These are phyloP conservation scores for Tethya wilhelma DNA, from an alignment of 37 sponge, comb jelly and placozoan species.

Conservation along the genomic window DNA sequence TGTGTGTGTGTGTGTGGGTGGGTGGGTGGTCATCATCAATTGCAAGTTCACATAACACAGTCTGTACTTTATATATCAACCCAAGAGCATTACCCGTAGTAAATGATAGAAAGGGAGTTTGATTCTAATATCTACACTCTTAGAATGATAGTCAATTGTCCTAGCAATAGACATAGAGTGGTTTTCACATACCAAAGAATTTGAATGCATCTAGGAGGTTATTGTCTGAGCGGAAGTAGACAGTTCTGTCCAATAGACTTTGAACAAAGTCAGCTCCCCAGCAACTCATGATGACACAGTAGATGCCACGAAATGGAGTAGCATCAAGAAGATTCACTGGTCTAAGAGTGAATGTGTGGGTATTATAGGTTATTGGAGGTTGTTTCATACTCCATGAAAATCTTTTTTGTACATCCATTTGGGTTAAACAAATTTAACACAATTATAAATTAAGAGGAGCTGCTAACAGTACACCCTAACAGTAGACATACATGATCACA, in stretches of 20 bases:
- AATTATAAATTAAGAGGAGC: not conserved
- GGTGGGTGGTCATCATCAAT: not conserved
- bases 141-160: not conserved
- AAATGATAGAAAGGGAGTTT: too few species aligned
- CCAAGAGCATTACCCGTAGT: too few species aligned
- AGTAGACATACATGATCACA: not conserved
- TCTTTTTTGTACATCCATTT: too few species aligned
- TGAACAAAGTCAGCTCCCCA: constrained; percentile 49
- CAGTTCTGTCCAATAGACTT: constrained; percentile 3
- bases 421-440: not conserved
- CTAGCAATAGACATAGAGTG: not conserved
- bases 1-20: too few species aligned
- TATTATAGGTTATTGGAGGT: not conserved
- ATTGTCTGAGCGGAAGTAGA: constrained; percentile 25
- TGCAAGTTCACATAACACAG: not conserved
- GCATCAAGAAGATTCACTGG: constrained; percentile 32
- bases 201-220: constrained; percentile 16
- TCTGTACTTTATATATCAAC: too few species aligned
- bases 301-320: constrained; percentile 20
- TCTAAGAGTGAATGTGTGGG: not conserved
- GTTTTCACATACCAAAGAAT: constrained; percentile 12
- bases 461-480: not conserved
- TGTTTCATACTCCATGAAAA: too few species aligned
- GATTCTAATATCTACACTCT: not conserved
- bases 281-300: constrained; percentile 32